Evolutionary conservation across 2,797 vertebrate species (phyloP).

Genomic region (Cossypha heuglini): DNA sequence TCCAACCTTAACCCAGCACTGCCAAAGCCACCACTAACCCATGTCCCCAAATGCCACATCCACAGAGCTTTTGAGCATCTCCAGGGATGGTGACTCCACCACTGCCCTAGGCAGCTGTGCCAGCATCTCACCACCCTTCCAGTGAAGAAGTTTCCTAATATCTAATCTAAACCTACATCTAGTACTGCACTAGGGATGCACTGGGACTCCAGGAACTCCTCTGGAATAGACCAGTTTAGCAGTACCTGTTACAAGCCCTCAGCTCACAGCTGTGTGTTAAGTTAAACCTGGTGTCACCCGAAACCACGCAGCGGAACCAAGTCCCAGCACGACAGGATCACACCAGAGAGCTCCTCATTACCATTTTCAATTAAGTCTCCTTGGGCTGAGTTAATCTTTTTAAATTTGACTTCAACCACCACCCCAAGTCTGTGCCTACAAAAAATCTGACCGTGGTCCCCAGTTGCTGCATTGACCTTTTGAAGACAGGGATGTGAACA

Average conservation of each 20-base stretch:
- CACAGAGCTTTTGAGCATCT: not conserved
- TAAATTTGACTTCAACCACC: not conserved
- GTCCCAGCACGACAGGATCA: not conserved
- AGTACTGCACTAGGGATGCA: not conserved
- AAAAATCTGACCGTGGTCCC: not conserved
- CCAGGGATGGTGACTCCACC: not conserved
- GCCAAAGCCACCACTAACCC: not conserved
- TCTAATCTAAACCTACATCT: not conserved
- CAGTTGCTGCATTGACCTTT: not conserved
- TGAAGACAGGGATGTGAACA: not conserved
- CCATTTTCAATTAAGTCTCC: not conserved
- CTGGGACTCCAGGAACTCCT: not conserved
- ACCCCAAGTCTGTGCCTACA: not conserved
- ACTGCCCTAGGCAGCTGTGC: not conserved
- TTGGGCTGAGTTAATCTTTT: not conserved
- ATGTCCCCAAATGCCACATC: not conserved
- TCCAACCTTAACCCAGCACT: not conserved
- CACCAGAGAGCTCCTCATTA: not conserved
- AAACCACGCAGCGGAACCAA: not conserved
- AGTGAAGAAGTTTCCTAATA: not conserved
- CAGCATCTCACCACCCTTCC: not conserved
- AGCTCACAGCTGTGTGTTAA: not conserved
- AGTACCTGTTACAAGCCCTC: rapidly evolving
- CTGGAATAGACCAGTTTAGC: not conserved
- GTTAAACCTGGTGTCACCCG: not conserved